Conservation (phyloP, 2,888 invertebrate species). For the Gymnoscelis rufifasciata region DNA sequence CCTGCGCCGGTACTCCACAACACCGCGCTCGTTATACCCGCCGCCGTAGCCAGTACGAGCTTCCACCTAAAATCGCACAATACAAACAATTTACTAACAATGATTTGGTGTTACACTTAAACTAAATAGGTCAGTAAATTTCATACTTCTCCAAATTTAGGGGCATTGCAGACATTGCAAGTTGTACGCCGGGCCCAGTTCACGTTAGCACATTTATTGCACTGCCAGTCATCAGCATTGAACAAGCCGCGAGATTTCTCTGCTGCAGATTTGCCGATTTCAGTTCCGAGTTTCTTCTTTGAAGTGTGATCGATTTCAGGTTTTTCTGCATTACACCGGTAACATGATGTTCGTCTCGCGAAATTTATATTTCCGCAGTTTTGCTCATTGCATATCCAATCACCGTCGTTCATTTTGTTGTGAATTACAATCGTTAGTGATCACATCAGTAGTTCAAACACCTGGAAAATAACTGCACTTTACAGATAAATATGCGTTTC, state of each 20-base stretch:
- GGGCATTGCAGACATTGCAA: slow-evolving; percentile 99
- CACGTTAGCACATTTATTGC: slow-evolving; percentile 99
- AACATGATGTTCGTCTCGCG: slow-evolving; percentile 92
- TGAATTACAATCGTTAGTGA: slow-evolving; percentile 31
- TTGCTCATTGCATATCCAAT: slow-evolving; percentile 83
- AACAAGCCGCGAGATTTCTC: slow-evolving; percentile 97
- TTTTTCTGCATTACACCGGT: slow-evolving; percentile 91
- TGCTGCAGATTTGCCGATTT: slow-evolving; percentile 98
- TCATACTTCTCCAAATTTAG: slow-evolving; percentile 96
- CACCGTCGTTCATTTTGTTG: slow-evolving; percentile 78
- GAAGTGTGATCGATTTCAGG: slow-evolving; percentile 55
- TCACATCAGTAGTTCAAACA: slow-evolving; percentile 34
- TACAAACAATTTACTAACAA: slow-evolving; percentile 1
- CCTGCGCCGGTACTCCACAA: slow-evolving; percentile 95
- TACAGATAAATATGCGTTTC: slow-evolving; percentile 34
- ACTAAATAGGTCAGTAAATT: neutral
- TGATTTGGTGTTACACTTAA: neutral
- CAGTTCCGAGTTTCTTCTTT: slow-evolving; percentile 93
- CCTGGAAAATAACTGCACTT: slow-evolving; percentile 29
- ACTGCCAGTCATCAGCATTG: slow-evolving; percentile 99
- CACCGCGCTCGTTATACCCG: slow-evolving; percentile 96
- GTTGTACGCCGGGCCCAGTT: slow-evolving; percentile 98
- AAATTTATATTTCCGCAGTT: slow-evolving; percentile 97
- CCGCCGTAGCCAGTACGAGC: slow-evolving; percentile 90
- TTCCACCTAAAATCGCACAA: slow-evolving; percentile 72